Conservation (phyloP, 2,113 vertebrate species). For the Cyanoliseus patagonus region DNA sequence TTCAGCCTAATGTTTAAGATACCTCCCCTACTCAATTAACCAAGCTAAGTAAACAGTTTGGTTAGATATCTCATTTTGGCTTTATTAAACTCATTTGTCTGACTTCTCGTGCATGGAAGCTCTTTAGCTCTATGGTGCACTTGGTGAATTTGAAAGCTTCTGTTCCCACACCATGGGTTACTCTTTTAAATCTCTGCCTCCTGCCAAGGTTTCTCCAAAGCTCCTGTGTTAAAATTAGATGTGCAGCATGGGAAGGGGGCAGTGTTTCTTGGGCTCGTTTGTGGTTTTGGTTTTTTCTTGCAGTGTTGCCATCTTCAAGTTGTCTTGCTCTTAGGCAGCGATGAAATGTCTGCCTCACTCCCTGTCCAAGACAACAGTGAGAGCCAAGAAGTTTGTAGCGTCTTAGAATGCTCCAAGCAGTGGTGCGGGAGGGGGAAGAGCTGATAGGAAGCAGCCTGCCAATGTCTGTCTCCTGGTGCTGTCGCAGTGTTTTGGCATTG, state of each 20-base stretch:
- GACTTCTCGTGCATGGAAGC: background rate
- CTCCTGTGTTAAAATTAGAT: conserved; percentile 1
- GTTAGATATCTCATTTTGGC: background rate
- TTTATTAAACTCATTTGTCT: background rate
- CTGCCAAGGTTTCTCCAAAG: conserved; percentile 15
- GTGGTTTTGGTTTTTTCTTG: background rate
- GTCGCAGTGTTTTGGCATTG: background rate
- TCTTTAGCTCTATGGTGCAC: background rate
- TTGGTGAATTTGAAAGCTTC: background rate
- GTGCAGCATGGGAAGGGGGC: background rate
- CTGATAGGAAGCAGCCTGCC: background rate
- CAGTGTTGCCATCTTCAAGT: background rate
- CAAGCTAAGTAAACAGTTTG: background rate
- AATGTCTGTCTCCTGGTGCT: background rate
- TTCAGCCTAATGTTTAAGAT: background rate
- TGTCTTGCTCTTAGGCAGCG: background rate
- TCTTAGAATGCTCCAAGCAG: background rate
- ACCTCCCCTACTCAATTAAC: background rate
- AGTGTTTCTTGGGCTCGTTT: background rate
- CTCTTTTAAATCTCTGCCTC: conserved; percentile 12
- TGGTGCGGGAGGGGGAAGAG: background rate
- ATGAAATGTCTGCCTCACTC: background rate
- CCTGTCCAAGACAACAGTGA: background rate
- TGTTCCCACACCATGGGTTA: background rate
- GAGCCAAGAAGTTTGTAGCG: background rate